Evolutionary conservation across 2,113 vertebrate species (phyloP).

Genomic region (Eptatretus burgeri): DNA sequence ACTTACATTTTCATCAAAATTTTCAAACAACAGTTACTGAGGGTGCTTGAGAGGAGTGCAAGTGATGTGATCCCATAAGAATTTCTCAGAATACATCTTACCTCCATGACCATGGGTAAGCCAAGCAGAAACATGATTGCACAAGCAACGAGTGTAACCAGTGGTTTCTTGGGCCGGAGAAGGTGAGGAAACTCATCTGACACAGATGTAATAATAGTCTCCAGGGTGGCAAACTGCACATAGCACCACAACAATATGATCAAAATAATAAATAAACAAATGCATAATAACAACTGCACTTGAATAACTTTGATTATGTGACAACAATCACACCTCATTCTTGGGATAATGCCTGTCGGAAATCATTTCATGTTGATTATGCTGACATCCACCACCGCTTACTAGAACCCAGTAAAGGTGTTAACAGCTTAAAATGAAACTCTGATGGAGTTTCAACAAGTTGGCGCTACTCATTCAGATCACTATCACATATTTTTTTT

Average conservation of each 20-base stretch:
- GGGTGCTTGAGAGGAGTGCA: neutral
- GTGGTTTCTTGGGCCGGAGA: slow-evolving; percentile 53
- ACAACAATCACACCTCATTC: no score
- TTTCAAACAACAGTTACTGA: neutral
- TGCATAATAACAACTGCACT: no score
- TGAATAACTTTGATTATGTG: no score
- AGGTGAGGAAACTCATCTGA: slow-evolving; percentile 81
- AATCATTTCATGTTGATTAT: no score
- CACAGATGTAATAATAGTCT: slow-evolving; percentile 89
- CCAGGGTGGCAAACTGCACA: slow-evolving; percentile 72
- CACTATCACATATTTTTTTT: no score
- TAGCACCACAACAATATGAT: neutral
- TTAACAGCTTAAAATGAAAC: no score
- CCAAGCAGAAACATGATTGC: slow-evolving; percentile 62
- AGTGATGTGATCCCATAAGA: neutral
- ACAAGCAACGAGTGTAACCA: slow-evolving; percentile 69
- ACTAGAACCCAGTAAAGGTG: no score
- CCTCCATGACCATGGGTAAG: slow-evolving; percentile 96
- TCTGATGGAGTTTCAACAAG: no score
- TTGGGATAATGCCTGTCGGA: no score
- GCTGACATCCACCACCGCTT: no score
- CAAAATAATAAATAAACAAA: neutral
- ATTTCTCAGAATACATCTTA: slow-evolving; percentile 13
- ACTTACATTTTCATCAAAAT: neutral
- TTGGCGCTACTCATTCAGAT: no score